Conservation (phyloP, 2,113 vertebrate species). For the Brachyhypopomus occidentalis region DNA sequence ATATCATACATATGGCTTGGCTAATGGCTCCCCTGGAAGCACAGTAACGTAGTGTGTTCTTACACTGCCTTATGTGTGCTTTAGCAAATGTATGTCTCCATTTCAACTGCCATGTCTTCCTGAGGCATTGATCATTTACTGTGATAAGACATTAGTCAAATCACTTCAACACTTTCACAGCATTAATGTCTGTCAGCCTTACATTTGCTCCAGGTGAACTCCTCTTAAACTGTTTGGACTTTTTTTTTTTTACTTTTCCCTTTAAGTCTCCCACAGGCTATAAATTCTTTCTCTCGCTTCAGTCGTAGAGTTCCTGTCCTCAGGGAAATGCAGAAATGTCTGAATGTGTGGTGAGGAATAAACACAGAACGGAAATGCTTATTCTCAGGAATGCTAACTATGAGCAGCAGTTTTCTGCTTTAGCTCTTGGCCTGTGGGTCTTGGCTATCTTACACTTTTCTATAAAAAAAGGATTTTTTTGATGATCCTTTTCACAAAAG, state of each 20-base stretch:
- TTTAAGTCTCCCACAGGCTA: neutral
- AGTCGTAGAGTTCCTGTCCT: slow-evolving; percentile 10
- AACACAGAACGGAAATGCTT: slow-evolving; percentile 44
- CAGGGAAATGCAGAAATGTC: slow-evolving; percentile 27
- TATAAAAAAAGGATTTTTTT: neutral
- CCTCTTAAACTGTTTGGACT: slow-evolving; percentile 1
- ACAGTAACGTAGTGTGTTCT: slow-evolving; percentile 8
- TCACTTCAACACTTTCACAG: neutral
- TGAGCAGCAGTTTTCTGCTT: neutral
- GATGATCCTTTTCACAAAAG: too few species aligned
- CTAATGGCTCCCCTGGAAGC: neutral
- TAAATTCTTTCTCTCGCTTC: neutral
- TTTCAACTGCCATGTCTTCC: neutral
- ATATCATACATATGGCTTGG: slow-evolving; percentile 10
- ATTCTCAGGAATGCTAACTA: slow-evolving; percentile 19
- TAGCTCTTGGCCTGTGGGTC: neutral
- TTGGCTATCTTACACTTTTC: slow-evolving; percentile 2
- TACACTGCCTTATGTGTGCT: neutral
- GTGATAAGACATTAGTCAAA: neutral
- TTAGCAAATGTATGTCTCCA: neutral
- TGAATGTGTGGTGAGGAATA: slow-evolving; percentile 29
- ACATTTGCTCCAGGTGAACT: slow-evolving; percentile 7
- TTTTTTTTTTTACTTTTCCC: slow-evolving; percentile 7
- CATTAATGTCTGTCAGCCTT: neutral
- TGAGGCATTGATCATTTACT: too few species aligned